Percentiles rank a stretch among this genome's conserved stretches.
These are phyloP conservation scores for Copsychus sechellarum DNA, from an alignment of 2,113 vertebrate species.

Conservation along the genomic window DNA sequence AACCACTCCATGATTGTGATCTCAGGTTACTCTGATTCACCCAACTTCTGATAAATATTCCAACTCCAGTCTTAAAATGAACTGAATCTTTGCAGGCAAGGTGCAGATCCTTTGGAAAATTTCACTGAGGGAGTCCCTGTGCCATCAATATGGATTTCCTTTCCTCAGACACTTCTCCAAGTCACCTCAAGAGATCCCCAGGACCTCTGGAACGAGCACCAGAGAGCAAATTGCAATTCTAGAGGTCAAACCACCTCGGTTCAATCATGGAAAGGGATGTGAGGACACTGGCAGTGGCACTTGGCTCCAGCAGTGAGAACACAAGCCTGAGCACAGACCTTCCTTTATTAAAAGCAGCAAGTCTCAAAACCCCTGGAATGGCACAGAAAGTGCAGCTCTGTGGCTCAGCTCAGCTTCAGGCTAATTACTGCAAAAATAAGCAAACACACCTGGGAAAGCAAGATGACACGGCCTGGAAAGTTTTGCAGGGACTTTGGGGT, in stretches of 20 bases:
- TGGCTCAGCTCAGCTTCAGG: neutral
- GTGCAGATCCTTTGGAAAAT: neutral
- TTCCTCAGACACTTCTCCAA: neutral
- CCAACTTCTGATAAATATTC: neutral
- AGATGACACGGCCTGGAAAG: slow-evolving; percentile 40
- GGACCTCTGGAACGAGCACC: neutral
- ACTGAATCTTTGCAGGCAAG: neutral
- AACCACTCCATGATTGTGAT: neutral
- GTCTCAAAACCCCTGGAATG: neutral
- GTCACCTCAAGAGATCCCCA: neutral
- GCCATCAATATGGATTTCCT: accelerated
- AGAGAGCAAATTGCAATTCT: neutral
- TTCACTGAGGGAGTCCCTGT: neutral
- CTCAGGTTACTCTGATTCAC: neutral
- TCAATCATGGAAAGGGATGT: neutral
- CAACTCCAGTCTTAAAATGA: neutral
- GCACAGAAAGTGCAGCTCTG: slow-evolving; percentile 2
- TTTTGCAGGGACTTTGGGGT: neutral
- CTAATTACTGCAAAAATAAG: slow-evolving; percentile 62
- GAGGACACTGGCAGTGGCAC: neutral
- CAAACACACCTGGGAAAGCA: slow-evolving; percentile 64
- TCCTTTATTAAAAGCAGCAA: slow-evolving; percentile 8
- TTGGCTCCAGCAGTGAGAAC: neutral
- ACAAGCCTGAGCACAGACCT: neutral
- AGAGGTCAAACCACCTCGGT: neutral